Evolutionary conservation across 2,888 invertebrate genomes (phyloP), one percentile per base, ranked within the genome.

Genomic region (Ochlodes sylvanus): DNA sequence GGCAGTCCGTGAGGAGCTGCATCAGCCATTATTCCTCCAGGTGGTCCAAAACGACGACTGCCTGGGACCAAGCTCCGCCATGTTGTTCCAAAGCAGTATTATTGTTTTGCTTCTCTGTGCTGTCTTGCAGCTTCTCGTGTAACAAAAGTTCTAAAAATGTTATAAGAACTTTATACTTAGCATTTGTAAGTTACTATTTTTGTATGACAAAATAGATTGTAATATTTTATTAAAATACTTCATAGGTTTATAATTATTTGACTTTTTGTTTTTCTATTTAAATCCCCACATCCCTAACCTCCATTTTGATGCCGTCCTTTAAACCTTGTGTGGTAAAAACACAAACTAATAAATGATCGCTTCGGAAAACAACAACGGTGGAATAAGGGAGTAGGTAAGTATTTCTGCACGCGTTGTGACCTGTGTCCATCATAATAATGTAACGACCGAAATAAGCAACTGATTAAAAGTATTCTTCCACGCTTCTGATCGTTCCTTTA

Each of bases 71-170:
- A 88, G 80, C 69, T 83, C 89, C 0, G 83, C 87, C 0, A 71
- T 78, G 32, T 67, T 89, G 55, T 70, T 87, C 44, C 86, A 79
- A 69, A 89, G 85, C 79, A 92, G 92, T 82, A 77, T 89, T 74
- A 76, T 90, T 61, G 74, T 90, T 14, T 74, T 89, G 63, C 71
- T 89, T 44, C 64, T 88, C 5, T 88, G 89, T 72, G 77, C 78
- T 47, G 38, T 83, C 21, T 69, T 87, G 58, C 88, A 86, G 66
- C 65, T 78, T 9, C 67, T 82, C 7, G 62, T 79, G 21, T 67
- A 67, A 15, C 1, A 10, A 15, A 44, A 14, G 7, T 50, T 50
- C 2, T 50, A 12, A 12, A 19, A 50, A 21, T 47, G 2, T 17
- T 19, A 0, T 47, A 47, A 50, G 17, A 15, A n/a, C 12, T 47